Conservation (phyloP, 2,113 vertebrate genomes). For the Melanerpes aurifrons region DNA sequence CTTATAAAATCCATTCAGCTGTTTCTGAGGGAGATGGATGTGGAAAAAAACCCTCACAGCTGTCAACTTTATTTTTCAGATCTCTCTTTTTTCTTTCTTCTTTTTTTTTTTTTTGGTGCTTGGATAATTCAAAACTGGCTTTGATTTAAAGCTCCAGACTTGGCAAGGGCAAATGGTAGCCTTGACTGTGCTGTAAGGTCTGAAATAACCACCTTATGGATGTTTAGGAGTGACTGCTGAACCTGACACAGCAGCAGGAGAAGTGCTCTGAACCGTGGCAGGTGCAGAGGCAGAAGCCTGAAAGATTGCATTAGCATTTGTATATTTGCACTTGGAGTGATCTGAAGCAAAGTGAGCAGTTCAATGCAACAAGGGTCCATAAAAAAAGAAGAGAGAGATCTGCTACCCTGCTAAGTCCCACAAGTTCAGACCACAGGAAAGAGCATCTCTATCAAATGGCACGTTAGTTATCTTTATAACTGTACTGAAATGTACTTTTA, state of each 20-base stretch:
- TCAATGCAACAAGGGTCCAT: neutral
- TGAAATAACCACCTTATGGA: neutral
- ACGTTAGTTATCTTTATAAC: neutral
- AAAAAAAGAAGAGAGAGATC: neutral
- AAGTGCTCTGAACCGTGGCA: neutral
- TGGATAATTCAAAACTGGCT: conserved; percentile 43
- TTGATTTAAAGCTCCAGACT: conserved; percentile 50
- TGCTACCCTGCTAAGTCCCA: neutral
- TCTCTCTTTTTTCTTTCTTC: neutral
- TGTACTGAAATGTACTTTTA: neutral
- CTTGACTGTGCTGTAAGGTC: neutral
- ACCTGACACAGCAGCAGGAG: neutral
- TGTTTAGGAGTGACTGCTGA: neutral
- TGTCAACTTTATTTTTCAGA: conserved; percentile 58
- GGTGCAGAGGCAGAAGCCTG: neutral
- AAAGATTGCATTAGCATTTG: neutral
- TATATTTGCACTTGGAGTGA: neutral
- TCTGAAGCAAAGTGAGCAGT: rapidly evolving
- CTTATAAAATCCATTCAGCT: conserved; percentile 60
- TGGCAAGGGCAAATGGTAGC: conserved; percentile 7
- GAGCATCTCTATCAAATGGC: neutral
- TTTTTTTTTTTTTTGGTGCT: neutral
- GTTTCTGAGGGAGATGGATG: conserved; percentile 49
- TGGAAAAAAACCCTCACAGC: conserved; percentile 60
- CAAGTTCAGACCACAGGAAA: neutral